Evolutionary conservation across 2,113 vertebrate genomes (phyloP), one percentile per base, ranked within the genome.

Genomic region (Fregata magnificens): DNA sequence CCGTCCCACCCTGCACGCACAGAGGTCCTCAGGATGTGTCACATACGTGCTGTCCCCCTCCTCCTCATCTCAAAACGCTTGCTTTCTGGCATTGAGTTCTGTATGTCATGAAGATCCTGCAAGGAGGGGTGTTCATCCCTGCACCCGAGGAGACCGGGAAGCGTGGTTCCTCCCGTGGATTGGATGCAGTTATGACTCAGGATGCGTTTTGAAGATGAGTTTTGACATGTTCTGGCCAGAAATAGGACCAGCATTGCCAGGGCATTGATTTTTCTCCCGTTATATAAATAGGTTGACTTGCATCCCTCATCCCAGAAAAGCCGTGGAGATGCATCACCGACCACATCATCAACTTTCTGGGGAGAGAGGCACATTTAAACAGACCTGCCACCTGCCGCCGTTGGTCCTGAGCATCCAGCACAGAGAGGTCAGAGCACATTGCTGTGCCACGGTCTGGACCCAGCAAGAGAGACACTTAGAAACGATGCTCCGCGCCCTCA

Each of bases 141-240:
- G 66, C 5, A 20, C n/a, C 14, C 1, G 4, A 20, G 1, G 4
- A 92, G 24, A 31, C 52, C 1, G 1, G 26, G 18, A 47, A 73
- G 25, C 0, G 0, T 45, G 34, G 50, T 70, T 83, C 34, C 56
- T 95, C 31, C 59, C 12, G 31, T 65, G 66, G 29, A 44, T 5
- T 16, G 11, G 11, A 69, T 20, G 44, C 8, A 2, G 10, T 91
- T 92, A 44, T 69, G n/a, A 71, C 19, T 95, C 66, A 76, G 70
- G 71, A 67, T 80, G 26, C 9, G 6, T 86, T 93, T 62, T 59
- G 50, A 79, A 79, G n/a, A 63, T 31, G 20, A 67, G 22, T 76
- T 88, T 82, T 83, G 53, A 77, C 62, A 52, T 38, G 13, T 83
- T 90, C 56, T 59, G 61, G 25, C 19, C 66, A 80, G 49, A 94